Evolutionary conservation across 1,140 invertebrate species (phyloP).

Genomic region (Nasonia vitripennis): DNA sequence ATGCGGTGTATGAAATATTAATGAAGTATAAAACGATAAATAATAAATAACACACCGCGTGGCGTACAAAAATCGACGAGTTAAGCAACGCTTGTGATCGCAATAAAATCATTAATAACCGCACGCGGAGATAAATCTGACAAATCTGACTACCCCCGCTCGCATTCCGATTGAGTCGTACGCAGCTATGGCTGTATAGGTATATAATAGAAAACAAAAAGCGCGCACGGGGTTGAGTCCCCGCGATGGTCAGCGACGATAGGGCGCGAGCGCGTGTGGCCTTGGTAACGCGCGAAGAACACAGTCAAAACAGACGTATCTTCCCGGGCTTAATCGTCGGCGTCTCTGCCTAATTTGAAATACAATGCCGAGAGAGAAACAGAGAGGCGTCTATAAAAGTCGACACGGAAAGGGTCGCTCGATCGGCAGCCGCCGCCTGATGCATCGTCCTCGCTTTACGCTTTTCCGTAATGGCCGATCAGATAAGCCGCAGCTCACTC

Average conservation of each 20-base stretch:
- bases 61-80: background rate
- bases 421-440: constrained; percentile 58
- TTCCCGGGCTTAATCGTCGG: background rate
- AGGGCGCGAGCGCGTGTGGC: constrained; percentile 19
- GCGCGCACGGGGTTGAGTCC: background rate
- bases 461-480: constrained; percentile 64
- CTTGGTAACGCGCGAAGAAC: constrained; percentile 45
- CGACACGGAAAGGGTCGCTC: constrained; percentile 43
- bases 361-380: constrained; percentile 7
- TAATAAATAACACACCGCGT: constrained; percentile 6
- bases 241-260: constrained; percentile 36
- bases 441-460: constrained; percentile 56
- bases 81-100: background rate
- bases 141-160: background rate
- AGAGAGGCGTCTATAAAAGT: constrained; percentile 25
- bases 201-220: constrained; percentile 32
- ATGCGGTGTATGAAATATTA: constrained; percentile 22
- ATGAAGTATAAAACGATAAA: constrained; percentile 16
- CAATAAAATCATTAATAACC: constrained; percentile 43
- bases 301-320: constrained; percentile 5
- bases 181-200: background rate
- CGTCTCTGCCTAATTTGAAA: constrained; percentile 46
- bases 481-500: constrained; percentile 58
- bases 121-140: constrained; percentile 9
- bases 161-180: constrained; percentile 28